Percentiles rank a stretch among this genome's conserved stretches.
These are phyloP conservation scores for Sympetrum striolatum DNA, from an alignment of 2,888 invertebrate species.

Conservation along the genomic window DNA sequence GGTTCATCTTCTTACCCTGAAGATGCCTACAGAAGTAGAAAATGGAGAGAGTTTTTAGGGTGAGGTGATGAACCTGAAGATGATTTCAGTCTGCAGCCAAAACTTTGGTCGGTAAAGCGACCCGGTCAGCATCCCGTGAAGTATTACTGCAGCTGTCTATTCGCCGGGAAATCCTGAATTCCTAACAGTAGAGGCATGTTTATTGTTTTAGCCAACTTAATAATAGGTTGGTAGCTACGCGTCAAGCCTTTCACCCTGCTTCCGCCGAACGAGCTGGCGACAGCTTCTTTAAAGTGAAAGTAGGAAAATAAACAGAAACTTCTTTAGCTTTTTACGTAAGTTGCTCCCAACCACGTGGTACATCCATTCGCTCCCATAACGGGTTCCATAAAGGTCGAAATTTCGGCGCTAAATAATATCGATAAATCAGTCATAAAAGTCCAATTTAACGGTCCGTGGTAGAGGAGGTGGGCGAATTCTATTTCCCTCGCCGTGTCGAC, in stretches of 20 bases:
- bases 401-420: neutral
- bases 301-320: neutral
- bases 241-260: neutral
- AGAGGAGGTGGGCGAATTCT: neutral
- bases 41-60: too few relatives aligned
- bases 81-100: too few relatives aligned
- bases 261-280: neutral
- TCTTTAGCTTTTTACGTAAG: conserved; percentile 20
- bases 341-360: too few relatives aligned
- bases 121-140: too few relatives aligned
- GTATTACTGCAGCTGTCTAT: too few relatives aligned
- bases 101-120: too few relatives aligned
- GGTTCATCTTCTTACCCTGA: too few relatives aligned
- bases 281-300: neutral
- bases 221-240: neutral
- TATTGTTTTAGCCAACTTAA: neutral
- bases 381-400: neutral
- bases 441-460: neutral
- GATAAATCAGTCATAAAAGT: neutral
- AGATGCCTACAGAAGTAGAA: too few relatives aligned
- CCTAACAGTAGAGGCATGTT: neutral
- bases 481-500: neutral
- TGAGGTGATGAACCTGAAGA: too few relatives aligned
- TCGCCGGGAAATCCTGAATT: too few relatives aligned
- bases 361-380: too few relatives aligned